A percentile compares a stretch with the other conserved stretches of the same genome.
These are phyloP conservation scores for Ostrea denselamellosa DNA, from an alignment of 1,140 invertebrate genomes.

Conservation along the genomic window DNA sequence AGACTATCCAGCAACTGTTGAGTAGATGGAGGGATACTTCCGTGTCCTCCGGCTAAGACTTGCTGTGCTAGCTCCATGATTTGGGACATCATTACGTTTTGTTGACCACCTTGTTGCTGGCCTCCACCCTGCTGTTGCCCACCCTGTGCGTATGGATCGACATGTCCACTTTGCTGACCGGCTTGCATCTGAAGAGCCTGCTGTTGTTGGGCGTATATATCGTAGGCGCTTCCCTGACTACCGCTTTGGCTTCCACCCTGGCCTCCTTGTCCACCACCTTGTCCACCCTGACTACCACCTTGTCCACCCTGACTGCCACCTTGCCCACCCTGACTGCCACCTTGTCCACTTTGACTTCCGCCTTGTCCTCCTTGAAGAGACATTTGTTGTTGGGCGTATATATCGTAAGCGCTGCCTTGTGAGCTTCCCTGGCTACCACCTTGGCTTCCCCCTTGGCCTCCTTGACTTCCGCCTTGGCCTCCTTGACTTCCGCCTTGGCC, in stretches of 20 bases:
- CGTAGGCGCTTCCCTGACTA: not conserved
- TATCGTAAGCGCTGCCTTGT: not conserved
- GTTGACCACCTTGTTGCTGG: conserved; percentile 2
- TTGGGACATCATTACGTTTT: conserved; percentile 19
- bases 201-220: conserved; percentile 8
- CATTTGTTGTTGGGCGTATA: conserved; percentile 2
- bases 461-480: conserved; percentile 5
- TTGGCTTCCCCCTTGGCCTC: not conserved
- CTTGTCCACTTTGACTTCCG: not conserved
- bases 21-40: not conserved
- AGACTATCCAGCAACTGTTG: not conserved
- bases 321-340: not conserved
- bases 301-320: not conserved
- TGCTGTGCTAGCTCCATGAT: conserved; percentile 23
- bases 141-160: not conserved
- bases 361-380: not conserved
- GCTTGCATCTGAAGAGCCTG: conserved; percentile 8
- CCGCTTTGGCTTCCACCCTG: conserved; percentile 3
- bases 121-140: not conserved
- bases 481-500: not conserved
- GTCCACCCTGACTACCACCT: not conserved
- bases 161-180: not conserved
- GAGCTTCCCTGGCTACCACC: not conserved
- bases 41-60: not conserved
- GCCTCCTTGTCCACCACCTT: not conserved